Base-by-base conservation (phyloP, 2,888 invertebrate species). In the Empis livida region DNA sequence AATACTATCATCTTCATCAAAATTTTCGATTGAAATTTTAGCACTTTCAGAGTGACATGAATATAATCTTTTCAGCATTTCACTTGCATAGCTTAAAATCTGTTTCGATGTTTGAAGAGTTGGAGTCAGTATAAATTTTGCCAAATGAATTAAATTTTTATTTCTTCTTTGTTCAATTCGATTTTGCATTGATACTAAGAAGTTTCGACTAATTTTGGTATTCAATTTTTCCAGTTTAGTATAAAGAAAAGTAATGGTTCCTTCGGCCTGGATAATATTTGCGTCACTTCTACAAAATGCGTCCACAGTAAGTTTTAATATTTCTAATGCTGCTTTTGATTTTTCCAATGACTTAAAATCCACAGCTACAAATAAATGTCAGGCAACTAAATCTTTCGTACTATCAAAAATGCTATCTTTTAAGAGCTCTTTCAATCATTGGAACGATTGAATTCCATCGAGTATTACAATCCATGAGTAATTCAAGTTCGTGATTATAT, bases 381-480 rank as follows among this genome's bases (percentile, higher is more conserved):
- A 30, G 30, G 30, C 30, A 30, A 8, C 30, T 30, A 30, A 30
- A 30, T 30, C 30, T 30, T 30, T 30, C 10, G 30, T 30, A 30
- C 30, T 30, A 30, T 30, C 30, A 30, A 9, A 10, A 30, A 30
- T 30, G 30, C 30, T 30, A 30, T 30, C 30, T 30, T 30, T 30
- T 10, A 30, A 10, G 30, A 30, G 30, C 30, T 30, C 30, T 30
- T 30, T 30, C 30, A 30, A 30, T 44, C 23, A 47, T n/a, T 44
- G 45, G 17, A 46, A 35, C 27, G 17, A 51, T 27, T 46, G 47
- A 44, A 49, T 49, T 51, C 49, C 48, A 51, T 16, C 46, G 45
- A 31, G 51, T 52, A 50, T 52, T 48, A 37, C 48, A 48, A 40
- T 50, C 52, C 50, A 50, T 47, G 42, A 50, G 44, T 35, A 50